A percentile compares a stretch with the other conserved stretches of the same genome.
Evolutionary conservation across 1,140 invertebrate genomes (phyloP).

Genomic region (Leptopilina clavipes): DNA sequence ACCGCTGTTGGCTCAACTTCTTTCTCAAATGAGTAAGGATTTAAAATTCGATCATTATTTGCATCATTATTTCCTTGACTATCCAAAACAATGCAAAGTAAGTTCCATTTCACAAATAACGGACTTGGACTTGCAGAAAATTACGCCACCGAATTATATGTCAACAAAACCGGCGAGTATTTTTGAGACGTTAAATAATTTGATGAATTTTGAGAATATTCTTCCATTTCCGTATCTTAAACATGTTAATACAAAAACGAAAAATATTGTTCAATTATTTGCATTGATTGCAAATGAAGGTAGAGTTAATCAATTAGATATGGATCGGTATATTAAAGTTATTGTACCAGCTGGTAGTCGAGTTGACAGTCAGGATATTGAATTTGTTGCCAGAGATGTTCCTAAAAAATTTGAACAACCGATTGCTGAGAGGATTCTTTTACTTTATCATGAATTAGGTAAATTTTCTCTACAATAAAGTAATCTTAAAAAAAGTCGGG

Average conservation of each 20-base stretch:
- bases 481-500: too few species aligned
- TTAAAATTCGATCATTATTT: slow-evolving; percentile 83
- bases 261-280: slow-evolving; percentile 83
- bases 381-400: slow-evolving; percentile 62
- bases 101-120: slow-evolving; percentile 70
- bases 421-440: slow-evolving; percentile 59
- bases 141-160: slow-evolving; percentile 80
- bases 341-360: slow-evolving; percentile 67
- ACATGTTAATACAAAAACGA: slow-evolving; percentile 82
- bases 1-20: slow-evolving; percentile 81
- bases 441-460: slow-evolving; percentile 68
- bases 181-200: slow-evolving; percentile 81
- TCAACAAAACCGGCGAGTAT: slow-evolving; percentile 80
- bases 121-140: slow-evolving; percentile 77
- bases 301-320: slow-evolving; percentile 41
- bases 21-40: slow-evolving; percentile 87
- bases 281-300: slow-evolving; percentile 53
- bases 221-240: slow-evolving; percentile 82
- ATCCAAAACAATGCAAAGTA: slow-evolving; percentile 78
- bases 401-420: slow-evolving; percentile 57
- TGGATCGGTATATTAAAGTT: slow-evolving; percentile 65
- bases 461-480: neutral
- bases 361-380: slow-evolving; percentile 64
- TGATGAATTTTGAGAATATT: slow-evolving; percentile 75
- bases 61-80: slow-evolving; percentile 91